Base-by-base conservation (phyloP, 2,797 vertebrate species). In the Sebastes alutus region DNA sequence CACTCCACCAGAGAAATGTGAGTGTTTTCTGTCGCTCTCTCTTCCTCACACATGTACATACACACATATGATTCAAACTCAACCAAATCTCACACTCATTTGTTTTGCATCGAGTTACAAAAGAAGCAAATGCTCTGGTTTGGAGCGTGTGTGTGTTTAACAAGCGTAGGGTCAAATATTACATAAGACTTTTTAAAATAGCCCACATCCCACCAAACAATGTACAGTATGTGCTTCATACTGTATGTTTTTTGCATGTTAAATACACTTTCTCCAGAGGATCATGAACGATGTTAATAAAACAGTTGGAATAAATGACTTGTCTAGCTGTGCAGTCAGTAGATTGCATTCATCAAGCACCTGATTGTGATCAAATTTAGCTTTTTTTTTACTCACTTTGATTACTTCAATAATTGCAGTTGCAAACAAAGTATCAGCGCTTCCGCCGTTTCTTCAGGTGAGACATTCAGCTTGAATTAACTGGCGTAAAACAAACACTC, bases 1-100 rank as follows among this genome's bases (percentile, higher is more conserved):
- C 96, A 99, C 98, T 27, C 98, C 98, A 7, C 98, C 98, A 87
- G 98, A 99, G 96, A 99, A 99, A 96, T 99, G 98, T 99, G 94
- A 97, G 98, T 95, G 72, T 80, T 52, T 33, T 59, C 20, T 64
- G n/a, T 33, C 32, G 63, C 30, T 56, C 23, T 61, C 35, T 61
- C 20, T 64, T 18, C 20, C 55, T 52, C 67, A 12, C 32, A 32
- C 4, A 18, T 42, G 6, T 14, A 25, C 18, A 10, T 23, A 33
- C 46, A 76, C 35, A 84, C 74, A 80, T 35, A 55, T 61, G 56
- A 23, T 23, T 35, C 42, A 64, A 69, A 80, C 38, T 25, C 25
- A 9, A 38, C 2, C 3, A 30, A 49, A 49, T 66, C 6, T 68
- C 38, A 35, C 58, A 64, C 54, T 38, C 2, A 14, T 54, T 49